Conservation (phyloP, 2,113 vertebrate species). For the Colaptes auratus region DNA sequence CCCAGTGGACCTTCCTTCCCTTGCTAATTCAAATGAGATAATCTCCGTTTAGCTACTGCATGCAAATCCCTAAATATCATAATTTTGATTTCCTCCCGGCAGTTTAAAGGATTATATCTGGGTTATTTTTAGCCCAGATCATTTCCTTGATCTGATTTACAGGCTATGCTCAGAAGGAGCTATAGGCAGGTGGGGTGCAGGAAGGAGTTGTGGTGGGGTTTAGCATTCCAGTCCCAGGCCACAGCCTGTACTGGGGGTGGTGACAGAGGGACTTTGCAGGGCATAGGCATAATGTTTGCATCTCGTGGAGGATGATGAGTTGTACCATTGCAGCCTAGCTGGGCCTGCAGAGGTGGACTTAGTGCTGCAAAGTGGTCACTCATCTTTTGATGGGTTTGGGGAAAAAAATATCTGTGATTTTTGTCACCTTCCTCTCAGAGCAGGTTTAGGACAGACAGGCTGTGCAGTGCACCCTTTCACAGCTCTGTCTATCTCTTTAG, state of each 20-base stretch:
- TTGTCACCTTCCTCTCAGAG: neutral
- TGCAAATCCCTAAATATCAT: conserved; percentile 53
- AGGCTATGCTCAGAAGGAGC: neutral
- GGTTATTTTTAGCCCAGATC: conserved; percentile 56
- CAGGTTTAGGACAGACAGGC: neutral
- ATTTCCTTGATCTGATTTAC: conserved; percentile 54
- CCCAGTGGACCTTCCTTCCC: neutral
- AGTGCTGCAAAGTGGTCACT: neutral
- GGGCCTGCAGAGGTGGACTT: neutral
- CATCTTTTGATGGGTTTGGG: neutral
- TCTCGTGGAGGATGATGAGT: neutral
- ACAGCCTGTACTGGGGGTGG: neutral
- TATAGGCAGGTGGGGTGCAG: neutral
- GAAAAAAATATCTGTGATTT: neutral
- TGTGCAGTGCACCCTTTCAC: neutral
- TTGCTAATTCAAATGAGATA: neutral
- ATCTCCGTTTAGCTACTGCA: conserved; percentile 44
- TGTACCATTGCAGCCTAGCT: neutral
- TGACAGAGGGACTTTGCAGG: neutral
- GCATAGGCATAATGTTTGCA: neutral
- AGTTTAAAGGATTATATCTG: conserved; percentile 63
- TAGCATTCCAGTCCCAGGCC: neutral
- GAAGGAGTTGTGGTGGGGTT: neutral
- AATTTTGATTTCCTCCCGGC: conserved; percentile 50
- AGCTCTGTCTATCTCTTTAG: neutral